phyloP scores from a whole-genome alignment of 1,140 invertebrate genomes.

The Eriosoma lanigerum region DNA sequence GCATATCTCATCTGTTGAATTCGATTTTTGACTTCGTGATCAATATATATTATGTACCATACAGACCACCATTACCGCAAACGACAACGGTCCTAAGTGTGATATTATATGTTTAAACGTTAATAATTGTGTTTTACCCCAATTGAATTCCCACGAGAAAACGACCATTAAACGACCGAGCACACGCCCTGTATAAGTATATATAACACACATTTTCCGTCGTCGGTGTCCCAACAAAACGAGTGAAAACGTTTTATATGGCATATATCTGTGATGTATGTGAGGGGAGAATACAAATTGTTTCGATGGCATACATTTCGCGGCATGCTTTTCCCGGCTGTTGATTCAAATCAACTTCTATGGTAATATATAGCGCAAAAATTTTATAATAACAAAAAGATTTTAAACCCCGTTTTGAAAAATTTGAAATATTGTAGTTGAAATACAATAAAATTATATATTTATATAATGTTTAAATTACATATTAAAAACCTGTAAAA shows the following conservation, averaged over 20 bases:
- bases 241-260: conserved; percentile 19
- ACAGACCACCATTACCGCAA: neutral
- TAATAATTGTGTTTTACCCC: conserved; percentile 26
- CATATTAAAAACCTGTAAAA: no score
- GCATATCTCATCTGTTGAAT: neutral
- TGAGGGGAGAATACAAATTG: conserved; percentile 29
- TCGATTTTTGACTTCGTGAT: conserved; percentile 7
- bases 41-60: neutral
- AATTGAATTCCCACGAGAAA: conserved; percentile 23
- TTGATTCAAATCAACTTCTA: no score
- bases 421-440: no score
- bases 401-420: no score
- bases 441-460: no score
- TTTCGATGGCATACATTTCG: neutral
- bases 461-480: no score
- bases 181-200: neutral
- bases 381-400: no score
- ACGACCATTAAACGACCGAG: neutral
- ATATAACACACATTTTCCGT: conserved; percentile 1
- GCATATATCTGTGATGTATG: neutral
- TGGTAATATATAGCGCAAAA: no score
- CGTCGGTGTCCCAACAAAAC: neutral
- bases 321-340: no score
- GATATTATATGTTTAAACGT: neutral
- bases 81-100: neutral